Evolutionary conservation across 1,140 invertebrate genomes (phyloP).

Genomic region (Asbolus verrucosus): DNA sequence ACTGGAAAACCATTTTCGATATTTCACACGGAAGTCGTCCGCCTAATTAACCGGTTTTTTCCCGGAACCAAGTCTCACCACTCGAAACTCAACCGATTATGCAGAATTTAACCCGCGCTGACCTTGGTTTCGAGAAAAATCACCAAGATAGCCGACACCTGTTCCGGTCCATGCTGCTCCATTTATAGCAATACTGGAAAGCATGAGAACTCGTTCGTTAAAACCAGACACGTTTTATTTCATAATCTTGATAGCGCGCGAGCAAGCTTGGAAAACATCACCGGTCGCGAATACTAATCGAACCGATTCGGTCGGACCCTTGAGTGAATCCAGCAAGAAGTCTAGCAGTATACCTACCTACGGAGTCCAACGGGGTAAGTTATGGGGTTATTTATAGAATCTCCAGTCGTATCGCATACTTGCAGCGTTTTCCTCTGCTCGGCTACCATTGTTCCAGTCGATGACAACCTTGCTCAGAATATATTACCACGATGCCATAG

Average conservation of each 20-base stretch:
- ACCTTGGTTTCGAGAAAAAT: no score
- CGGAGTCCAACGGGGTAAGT: no score
- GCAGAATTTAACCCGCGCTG: no score
- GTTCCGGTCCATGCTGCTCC: constrained; percentile 24
- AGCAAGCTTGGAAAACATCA: neutral
- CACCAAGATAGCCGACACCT: constrained; percentile 22
- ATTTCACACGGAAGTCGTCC: no score
- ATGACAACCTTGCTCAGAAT: constrained; percentile 14
- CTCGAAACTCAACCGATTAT: no score
- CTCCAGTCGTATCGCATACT: no score
- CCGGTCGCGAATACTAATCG: neutral
- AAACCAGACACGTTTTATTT: constrained; percentile 3
- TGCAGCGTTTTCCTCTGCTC: neutral
- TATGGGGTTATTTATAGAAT: no score
- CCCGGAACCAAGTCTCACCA: no score
- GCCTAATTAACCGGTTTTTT: no score
- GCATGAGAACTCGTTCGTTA: constrained; percentile 22
- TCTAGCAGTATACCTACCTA: no score
- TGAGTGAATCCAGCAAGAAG: no score
- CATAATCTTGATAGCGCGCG: constrained; percentile 22
- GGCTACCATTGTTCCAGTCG: neutral
- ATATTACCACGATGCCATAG: constrained; percentile 12
- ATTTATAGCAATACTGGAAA: constrained; percentile 36
- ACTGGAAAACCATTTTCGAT: no score
- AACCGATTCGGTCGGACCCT: neutral